Evolutionary conservation across 2,888 invertebrate genomes (phyloP).

Genomic region (Nymphalis urticae): DNA sequence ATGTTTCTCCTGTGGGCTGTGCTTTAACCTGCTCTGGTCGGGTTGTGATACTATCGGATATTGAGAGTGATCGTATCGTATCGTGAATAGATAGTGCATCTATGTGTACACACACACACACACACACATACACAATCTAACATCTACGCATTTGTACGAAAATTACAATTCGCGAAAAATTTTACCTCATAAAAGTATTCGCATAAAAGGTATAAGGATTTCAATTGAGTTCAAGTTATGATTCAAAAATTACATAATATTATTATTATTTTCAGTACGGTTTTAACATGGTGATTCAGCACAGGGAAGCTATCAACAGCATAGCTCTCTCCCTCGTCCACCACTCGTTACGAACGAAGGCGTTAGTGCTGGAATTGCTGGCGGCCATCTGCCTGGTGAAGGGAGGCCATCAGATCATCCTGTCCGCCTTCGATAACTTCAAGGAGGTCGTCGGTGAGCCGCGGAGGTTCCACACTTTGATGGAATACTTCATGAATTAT

Average conservation of each 20-base stretch:
- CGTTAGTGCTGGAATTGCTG: constrained; percentile 96
- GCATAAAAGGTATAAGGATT: no score
- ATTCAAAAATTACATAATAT: not conserved
- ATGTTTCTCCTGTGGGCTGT: no score
- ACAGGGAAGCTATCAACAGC: constrained; percentile 98
- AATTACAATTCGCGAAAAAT: no score
- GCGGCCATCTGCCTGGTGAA: constrained; percentile 99
- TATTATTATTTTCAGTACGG: constrained; percentile 88
- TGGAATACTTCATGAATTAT: constrained; percentile 98
- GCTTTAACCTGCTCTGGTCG: no score
- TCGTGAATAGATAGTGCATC: no score
- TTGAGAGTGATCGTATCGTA: no score
- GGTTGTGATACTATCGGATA: no score
- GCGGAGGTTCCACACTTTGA: constrained; percentile 96
- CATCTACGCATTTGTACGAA: no score
- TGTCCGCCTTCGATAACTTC: constrained; percentile 98
- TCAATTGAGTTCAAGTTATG: no score
- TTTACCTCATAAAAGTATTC: no score
- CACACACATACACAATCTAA: no score
- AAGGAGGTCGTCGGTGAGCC: constrained; percentile 94
- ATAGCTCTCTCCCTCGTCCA: constrained; percentile 98
- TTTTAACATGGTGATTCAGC: constrained; percentile 99
- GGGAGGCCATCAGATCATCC: constrained; percentile 99
- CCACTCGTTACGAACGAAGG: constrained; percentile 97
- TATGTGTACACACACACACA: no score